phyloP scores from a whole-genome alignment of 2,797 vertebrate species.

The Takifugu ocellatus region DNA sequence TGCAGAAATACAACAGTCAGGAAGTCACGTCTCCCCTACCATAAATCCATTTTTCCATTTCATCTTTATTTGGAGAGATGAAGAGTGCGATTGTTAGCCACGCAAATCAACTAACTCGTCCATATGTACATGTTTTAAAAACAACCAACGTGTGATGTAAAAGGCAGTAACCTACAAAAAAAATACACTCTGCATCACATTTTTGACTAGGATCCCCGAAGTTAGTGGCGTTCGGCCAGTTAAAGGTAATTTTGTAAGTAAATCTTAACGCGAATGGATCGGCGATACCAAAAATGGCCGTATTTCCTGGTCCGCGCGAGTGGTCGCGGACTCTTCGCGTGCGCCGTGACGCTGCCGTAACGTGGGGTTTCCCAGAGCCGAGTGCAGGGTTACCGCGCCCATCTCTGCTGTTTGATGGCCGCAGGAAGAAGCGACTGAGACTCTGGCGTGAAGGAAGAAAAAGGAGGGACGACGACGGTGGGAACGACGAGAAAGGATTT shows the following conservation, averaged over 20 bases:
- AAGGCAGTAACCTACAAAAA: no score
- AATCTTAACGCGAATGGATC: not conserved
- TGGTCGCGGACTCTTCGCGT: slow-evolving; percentile 67
- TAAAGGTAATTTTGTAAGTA: no score
- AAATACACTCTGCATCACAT: no score
- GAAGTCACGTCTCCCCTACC: no score
- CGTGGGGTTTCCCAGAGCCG: slow-evolving; percentile 83
- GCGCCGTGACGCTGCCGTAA: slow-evolving; percentile 76
- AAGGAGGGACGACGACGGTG: slow-evolving; percentile 66
- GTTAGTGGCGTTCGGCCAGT: no score
- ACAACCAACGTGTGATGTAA: no score
- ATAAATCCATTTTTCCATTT: no score
- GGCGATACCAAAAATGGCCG: slow-evolving; percentile 60
- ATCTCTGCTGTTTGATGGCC: slow-evolving; percentile 85
- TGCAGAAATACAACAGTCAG: not conserved
- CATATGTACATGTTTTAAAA: no score
- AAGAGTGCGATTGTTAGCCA: no score
- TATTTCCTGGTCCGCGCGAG: slow-evolving; percentile 59
- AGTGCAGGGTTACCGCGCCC: slow-evolving; percentile 86
- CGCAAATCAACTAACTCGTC: no score
- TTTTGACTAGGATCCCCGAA: no score
- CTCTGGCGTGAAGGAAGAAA: slow-evolving; percentile 69
- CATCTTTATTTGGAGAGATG: no score
- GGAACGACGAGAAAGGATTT: slow-evolving; percentile 62
- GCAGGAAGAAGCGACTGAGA: slow-evolving; percentile 79